Evolutionary conservation across 1,140 invertebrate species (phyloP), one percentile per base, ranked within the genome.

Genomic region (Drosophila tristis): DNA sequence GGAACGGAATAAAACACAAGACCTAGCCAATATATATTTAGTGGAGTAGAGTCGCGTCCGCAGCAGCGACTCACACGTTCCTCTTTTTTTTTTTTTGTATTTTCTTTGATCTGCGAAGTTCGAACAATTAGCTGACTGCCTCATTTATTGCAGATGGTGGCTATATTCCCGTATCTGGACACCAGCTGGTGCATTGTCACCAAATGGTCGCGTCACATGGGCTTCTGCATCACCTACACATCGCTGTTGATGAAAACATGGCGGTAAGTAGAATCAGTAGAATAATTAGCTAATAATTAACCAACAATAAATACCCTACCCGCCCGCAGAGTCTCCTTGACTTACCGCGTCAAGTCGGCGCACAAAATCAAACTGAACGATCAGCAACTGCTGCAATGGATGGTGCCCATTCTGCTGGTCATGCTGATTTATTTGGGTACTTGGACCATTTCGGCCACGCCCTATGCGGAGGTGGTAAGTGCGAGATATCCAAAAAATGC

Each of bases 301-400:
- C 16, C 49, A 35, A 9, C 4, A 9, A 9, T 13, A 5, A 39
- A 39, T 13, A 39, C 11, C 4, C 4, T 3, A 35, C 2, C 3
- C 9, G 9, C 9, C 15, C 39, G 0, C 92, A 97, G 97, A 79
- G 97, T 98, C 29, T 98, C 97, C 0, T 93, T 98, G 47, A 98
- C 98, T 13, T 98, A 98, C 92, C 95, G 97, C n/a, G 97, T 98
- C 0, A 98, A 98, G 91, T 97, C 97, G 25, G 96, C 97, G 0
- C 97, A 98, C 78, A 98, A 98, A 92, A 95, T 98, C 15, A 98
- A 98, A 84, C 92, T 98, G 25, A 98, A 97, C 2, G 98, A 98
- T 92, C 97, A 97, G 86, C 97, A 96, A 84, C 91, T 98, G 35
- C 90, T 98, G 20, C 97, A 98, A 80, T 97, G 97, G 96, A 96